Evolutionary conservation across 1,140 invertebrate species (phyloP), one percentile per base, ranked within the genome.

Genomic region (Portunus trituberculatus): DNA sequence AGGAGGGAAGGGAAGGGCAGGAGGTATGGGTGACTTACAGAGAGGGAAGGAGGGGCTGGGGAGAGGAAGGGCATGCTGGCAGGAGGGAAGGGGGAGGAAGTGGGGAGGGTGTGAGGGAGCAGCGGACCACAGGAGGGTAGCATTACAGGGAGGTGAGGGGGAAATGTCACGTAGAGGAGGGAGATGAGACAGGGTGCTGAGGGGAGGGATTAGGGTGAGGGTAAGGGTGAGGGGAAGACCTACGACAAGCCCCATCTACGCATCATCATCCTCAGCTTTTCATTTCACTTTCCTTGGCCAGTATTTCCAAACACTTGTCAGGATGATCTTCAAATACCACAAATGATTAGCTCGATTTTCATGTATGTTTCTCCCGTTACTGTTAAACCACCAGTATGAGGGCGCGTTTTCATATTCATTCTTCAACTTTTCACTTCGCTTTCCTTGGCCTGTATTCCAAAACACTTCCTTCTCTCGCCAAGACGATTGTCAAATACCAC

Each of bases 21-120:
- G 84, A 20, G 28, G 93, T 32, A 4, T 8, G 39, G 0, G 59
- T 14, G 32, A 82, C 10, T 1, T 8, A 46, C 29, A 59, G 83
- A 3, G 20, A 84, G 45, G 45, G 46, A 52, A 8, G 67, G 29
- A 48, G 76, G 67, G 32, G 39, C 0, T 39, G 45, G 45, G n/a
- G 92, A 93, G 82, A 87, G 45, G 83, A 25, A 92, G 92, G 46
- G 45, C 25, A 25, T 84, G 92, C n/a, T 82, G 86, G 93, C 20
- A 82, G 16, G 59, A 39, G 28, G 90, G 59, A 67, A 29, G 90
- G 59, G 59, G 20, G 67, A 92, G 67, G 59, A 29, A 16, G 90
- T 59, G 90, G 32, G 52, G 52, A 48, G 39, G 59, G 45, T 14
- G 76, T 45, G n/a, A n/a, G 39, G 91, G 39, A 31, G 8, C 7